A percentile compares a stretch with the other conserved stretches of the same genome.
Conservation (phyloP, 2,797 vertebrate species). For the Urophycis tenuis region DNA sequence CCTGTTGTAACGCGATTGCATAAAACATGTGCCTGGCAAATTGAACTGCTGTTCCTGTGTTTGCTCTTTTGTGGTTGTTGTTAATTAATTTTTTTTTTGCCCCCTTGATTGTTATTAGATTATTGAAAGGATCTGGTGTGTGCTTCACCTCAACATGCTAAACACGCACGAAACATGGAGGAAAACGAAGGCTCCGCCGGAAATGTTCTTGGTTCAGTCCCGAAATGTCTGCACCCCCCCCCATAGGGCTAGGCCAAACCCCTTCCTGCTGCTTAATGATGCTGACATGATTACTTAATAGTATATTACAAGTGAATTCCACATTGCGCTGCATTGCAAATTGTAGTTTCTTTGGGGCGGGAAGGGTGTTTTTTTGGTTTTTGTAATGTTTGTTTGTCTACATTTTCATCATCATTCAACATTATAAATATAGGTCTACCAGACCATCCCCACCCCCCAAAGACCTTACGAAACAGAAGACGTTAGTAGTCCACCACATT, state of each 20-base stretch:
- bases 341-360: not conserved
- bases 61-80: conserved; percentile 47
- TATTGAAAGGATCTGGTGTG: conserved; percentile 38
- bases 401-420: not conserved
- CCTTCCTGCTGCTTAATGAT: not conserved
- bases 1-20: conserved; percentile 62
- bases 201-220: not conserved
- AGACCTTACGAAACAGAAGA: not conserved
- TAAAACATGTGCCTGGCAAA: conserved; percentile 65
- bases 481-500: not conserved
- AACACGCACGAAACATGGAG: not conserved
- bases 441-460: not conserved
- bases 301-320: not conserved
- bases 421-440: not conserved
- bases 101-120: conserved; percentile 55
- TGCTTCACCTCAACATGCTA: not conserved
- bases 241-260: not conserved
- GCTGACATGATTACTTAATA: not conserved
- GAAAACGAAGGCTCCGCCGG: not conserved
- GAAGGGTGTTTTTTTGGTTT: not conserved
- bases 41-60: conserved; percentile 53
- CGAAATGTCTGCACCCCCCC: not conserved
- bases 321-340: not conserved
- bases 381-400: not conserved
- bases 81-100: conserved; percentile 59